These are phyloP conservation scores for Papilio aristodemus DNA, from an alignment of 1,140 invertebrate genomes.

Conservation along the genomic window DNA sequence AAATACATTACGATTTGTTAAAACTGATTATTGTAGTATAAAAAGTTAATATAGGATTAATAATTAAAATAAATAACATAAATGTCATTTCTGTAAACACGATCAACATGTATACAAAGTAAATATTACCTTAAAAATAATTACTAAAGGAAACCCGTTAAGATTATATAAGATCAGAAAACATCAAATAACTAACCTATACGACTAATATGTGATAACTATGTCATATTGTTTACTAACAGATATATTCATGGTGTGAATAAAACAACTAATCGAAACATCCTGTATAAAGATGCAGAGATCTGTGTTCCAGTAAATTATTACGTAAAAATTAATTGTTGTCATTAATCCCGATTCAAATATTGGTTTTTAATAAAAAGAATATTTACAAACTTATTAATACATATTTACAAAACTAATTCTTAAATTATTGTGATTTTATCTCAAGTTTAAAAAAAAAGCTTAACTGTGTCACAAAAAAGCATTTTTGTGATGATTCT, in stretches of 20 bases:
- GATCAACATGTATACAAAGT: conserved; percentile 4
- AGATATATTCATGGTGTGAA: neutral
- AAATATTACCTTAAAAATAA: conserved; percentile 15
- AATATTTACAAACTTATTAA: conserved; percentile 50
- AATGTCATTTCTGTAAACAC: conserved; percentile 18
- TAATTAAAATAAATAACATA: conserved; percentile 15
- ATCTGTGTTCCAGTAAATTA: conserved; percentile 14
- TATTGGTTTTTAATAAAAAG: conserved; percentile 29
- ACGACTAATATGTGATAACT: conserved; percentile 4
- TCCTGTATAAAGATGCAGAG: conserved; percentile 13
- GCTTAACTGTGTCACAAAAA: no score
- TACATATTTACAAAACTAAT: conserved; percentile 45
- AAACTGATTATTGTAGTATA: no score
- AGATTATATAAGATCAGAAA: conserved; percentile 23
- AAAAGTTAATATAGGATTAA: no score
- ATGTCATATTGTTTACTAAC: neutral
- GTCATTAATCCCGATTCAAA: neutral
- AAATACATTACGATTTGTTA: no score
- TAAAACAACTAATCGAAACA: conserved; percentile 10
- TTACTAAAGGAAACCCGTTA: conserved; percentile 28
- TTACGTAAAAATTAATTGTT: conserved; percentile 6
- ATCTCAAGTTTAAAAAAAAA: neutral
- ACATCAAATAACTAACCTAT: conserved; percentile 27
- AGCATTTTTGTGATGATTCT: neutral
- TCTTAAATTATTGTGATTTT: conserved; percentile 32